Evolutionary conservation across 2,797 vertebrate genomes (phyloP).

Genomic region (Crocodylus rhombifer): DNA sequence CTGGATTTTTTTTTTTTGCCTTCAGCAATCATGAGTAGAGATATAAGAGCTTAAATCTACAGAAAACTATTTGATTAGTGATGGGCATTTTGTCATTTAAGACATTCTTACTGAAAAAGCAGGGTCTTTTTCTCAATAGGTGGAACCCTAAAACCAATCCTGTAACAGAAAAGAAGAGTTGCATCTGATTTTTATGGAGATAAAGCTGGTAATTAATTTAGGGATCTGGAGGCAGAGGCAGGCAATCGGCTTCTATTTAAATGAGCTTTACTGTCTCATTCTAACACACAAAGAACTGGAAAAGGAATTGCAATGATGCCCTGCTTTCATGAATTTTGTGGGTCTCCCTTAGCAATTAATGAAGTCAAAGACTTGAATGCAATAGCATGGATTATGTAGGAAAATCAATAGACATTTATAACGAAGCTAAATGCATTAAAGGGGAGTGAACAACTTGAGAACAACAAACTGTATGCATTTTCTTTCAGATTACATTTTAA

Average conservation of each 20-base stretch:
- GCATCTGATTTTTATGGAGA: background rate
- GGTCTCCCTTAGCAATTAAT: background rate
- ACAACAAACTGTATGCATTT: background rate
- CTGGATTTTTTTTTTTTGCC: background rate
- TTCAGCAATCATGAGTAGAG: background rate
- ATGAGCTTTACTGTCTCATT: background rate
- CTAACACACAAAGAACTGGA: background rate
- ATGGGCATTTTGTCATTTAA: background rate
- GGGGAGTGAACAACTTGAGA: background rate
- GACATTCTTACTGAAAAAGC: background rate
- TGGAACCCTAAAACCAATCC: background rate
- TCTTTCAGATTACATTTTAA: background rate
- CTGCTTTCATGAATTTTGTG: background rate
- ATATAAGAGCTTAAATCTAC: background rate
- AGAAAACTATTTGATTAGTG: background rate
- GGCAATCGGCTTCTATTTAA: background rate
- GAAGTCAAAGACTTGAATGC: background rate
- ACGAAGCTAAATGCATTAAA: background rate
- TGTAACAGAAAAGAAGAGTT: background rate
- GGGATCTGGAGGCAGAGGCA: background rate
- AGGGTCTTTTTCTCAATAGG: background rate
- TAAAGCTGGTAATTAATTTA: background rate
- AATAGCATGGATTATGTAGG: background rate
- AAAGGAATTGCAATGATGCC: background rate
- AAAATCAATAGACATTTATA: background rate